Evolutionary conservation across 2,888 invertebrate species (phyloP), one percentile per base, ranked within the genome.

Genomic region (Meganola albula): DNA sequence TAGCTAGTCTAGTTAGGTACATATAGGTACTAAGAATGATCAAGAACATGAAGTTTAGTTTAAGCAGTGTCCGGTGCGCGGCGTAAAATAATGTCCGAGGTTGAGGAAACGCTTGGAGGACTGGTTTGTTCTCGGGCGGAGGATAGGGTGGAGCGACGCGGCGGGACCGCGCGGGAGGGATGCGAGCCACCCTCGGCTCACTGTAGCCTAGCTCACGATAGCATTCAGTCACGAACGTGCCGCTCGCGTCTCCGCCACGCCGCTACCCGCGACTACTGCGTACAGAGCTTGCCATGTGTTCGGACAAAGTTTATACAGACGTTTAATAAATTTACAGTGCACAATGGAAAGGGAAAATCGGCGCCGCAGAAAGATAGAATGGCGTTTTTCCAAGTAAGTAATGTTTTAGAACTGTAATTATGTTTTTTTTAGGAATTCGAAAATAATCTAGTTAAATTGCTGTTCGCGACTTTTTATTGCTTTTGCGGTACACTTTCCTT

Each of bases 271-370:
- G 23, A 41, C 31, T 16, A 21, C 31, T 26, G 44, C 47, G 53
- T 35, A 44, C 52, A 57, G 54, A 52, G 60, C 58, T 56, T 64
- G 68, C 63, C 45, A 74, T 74, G 73, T 55, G 57, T 63, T 58
- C 74, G 71, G 52, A 57, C 51, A 74, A 76, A 76, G 61, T 76
- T 75, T 74, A 58, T 63, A 48, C 51, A 53, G 40, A 57, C 48
- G 34, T 45, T 50, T 46, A 62, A 54, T 59, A 56, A 63, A 58
- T 48, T 52, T 47, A 44, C 37, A 37, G 59, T 63, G 57, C 53
- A 61, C 60, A 54, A 73, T 72, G 73, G 59, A 48, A 45, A 49
- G 43, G 41, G 50, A 48, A 36, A 44, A 37, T 45, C 49, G 51
- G 48, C 45, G 20, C 3, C 3, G 8, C 3, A 5, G 37, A 21